Evolutionary conservation across 2,888 invertebrate species (phyloP).

Genomic region (Galerucella pusilla): DNA sequence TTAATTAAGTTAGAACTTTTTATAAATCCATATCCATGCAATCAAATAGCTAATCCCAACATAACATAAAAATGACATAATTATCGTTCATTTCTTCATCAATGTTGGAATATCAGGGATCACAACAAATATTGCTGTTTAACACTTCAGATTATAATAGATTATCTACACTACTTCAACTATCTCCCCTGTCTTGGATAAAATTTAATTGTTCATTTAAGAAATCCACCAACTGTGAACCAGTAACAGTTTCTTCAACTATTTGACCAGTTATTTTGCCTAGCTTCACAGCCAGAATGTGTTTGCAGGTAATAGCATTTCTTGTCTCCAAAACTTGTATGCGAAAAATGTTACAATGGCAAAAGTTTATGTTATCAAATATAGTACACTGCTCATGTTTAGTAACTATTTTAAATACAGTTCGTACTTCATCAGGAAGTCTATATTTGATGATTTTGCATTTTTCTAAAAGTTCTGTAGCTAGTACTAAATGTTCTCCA

Average conservation of each 20-base stretch:
- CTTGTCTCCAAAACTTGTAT: conserved; percentile 68
- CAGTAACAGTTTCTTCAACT: conserved; percentile 65
- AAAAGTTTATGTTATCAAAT: conserved; percentile 75
- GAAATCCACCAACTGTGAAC: conserved; percentile 66
- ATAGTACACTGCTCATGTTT: conserved; percentile 71
- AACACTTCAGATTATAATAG: no score
- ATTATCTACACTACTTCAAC: background rate
- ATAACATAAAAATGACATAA: no score
- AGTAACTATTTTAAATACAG: conserved; percentile 71
- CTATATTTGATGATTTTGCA: conserved; percentile 68
- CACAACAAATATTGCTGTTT: background rate
- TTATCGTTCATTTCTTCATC: no score
- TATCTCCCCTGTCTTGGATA: conserved; percentile 34
- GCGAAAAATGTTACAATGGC: conserved; percentile 74
- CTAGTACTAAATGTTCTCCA: conserved; percentile 70
- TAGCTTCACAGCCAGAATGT: conserved; percentile 74
- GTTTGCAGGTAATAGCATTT: conserved; percentile 72
- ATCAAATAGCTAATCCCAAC: no score
- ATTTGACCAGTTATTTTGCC: conserved; percentile 65
- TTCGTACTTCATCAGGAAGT: conserved; percentile 60
- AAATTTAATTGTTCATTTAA: conserved; percentile 55
- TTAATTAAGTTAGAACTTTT: no score
- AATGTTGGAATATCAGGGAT: no score
- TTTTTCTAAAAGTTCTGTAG: conserved; percentile 73
- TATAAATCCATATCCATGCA: no score